These are phyloP conservation scores for Neofelis nebulosa DNA, from an alignment of 2,113 vertebrate genomes.

Conservation along the genomic window DNA sequence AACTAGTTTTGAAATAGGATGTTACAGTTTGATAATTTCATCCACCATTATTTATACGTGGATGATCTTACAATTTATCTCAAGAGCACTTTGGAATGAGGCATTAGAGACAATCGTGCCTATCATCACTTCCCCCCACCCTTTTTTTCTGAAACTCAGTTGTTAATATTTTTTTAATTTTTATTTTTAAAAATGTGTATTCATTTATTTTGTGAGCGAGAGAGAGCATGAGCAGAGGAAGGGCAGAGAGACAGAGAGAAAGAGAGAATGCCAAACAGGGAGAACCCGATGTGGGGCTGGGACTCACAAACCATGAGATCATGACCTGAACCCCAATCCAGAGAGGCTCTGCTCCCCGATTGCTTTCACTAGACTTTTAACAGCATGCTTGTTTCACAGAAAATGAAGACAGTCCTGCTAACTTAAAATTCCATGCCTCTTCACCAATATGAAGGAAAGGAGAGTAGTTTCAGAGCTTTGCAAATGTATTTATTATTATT, in stretches of 20 bases:
- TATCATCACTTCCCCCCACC: neutral
- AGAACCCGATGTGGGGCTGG: too few species aligned
- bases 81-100: constrained; percentile 61
- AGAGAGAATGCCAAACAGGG: too few species aligned
- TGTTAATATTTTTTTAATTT: too few species aligned
- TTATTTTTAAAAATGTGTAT: too few species aligned
- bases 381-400: constrained; percentile 64
- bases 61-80: neutral
- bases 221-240: too few species aligned
- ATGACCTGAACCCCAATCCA: too few species aligned
- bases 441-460: constrained; percentile 50
- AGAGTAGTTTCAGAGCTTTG: constrained; percentile 42
- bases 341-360: too few species aligned
- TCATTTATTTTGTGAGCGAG: too few species aligned
- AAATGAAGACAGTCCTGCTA: constrained; percentile 49
- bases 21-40: neutral
- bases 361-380: constrained; percentile 49
- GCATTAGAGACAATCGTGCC: constrained; percentile 50
- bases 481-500: neutral
- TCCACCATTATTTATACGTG: neutral
- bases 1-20: neutral
- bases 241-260: too few species aligned
- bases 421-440: constrained; percentile 75
- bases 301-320: too few species aligned
- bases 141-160: neutral